A percentile compares a stretch with the other conserved stretches of the same genome.
phyloP scores from a whole-genome alignment of 2,113 vertebrate genomes.

The Thunnus maccoyii region DNA sequence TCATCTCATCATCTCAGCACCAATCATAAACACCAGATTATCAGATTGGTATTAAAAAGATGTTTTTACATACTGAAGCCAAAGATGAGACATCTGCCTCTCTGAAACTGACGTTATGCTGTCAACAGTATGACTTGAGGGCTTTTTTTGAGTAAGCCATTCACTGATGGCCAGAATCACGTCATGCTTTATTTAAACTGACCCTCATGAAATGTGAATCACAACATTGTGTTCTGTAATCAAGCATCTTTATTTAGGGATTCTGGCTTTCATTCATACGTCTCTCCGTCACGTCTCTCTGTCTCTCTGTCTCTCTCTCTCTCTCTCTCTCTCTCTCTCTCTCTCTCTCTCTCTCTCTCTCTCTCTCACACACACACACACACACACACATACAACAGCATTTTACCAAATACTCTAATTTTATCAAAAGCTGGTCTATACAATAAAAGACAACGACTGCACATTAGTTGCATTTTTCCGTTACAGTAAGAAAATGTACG shows the following conservation, averaged over 20 bases:
- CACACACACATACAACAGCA: no score
- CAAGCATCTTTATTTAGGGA: conserved; percentile 37
- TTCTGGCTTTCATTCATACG: conserved; percentile 10
- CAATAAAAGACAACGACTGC: no score
- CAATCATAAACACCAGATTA: conserved; percentile 49
- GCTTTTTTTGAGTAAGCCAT: conserved; percentile 23
- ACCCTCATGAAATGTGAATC: conserved; percentile 52
- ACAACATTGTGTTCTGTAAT: conserved; percentile 41
- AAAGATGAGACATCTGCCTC: background rate
- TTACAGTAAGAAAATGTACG: no score
- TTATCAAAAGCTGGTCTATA: no score
- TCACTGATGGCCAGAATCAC: conserved; percentile 37
- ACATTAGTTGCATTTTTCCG: no score
- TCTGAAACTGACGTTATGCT: conserved; percentile 33
- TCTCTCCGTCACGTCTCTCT: background rate
- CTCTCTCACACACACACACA: background rate
- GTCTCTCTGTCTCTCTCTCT: background rate
- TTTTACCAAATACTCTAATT: no score
- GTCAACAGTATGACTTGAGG: conserved; percentile 14
- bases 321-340: background rate
- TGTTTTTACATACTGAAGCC: conserved; percentile 11
- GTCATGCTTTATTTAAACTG: conserved; percentile 56
- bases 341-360: background rate
- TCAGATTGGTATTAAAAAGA: conserved; percentile 16
- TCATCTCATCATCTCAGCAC: conserved; percentile 26